Percentiles rank a stretch among this genome's conserved stretches.
phyloP scores from a whole-genome alignment of 1,140 invertebrate genomes.

The Heliconius nattereri region DNA sequence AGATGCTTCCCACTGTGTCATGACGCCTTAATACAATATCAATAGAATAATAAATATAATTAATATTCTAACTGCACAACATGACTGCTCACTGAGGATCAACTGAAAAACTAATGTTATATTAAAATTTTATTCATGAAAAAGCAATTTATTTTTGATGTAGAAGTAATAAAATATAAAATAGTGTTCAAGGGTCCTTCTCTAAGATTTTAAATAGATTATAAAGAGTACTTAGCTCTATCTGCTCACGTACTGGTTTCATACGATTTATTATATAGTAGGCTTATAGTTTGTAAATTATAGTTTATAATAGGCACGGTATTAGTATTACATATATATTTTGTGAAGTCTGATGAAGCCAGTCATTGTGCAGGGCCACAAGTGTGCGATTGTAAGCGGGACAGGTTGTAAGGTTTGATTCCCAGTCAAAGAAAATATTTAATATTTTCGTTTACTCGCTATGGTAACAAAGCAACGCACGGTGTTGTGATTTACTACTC shows the following conservation, averaged over 20 bases:
- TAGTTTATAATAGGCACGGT: background rate
- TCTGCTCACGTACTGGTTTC: background rate
- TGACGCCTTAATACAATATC: background rate
- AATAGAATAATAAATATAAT: background rate
- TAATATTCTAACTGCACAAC: background rate
- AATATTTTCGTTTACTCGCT: too few relatives aligned
- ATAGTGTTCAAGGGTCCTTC: background rate
- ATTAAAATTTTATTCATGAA: background rate
- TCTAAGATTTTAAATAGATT: background rate
- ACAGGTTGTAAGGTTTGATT: too few relatives aligned
- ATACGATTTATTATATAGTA: background rate
- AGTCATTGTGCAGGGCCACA: too few relatives aligned
- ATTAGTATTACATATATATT: background rate
- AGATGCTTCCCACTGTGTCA: too few relatives aligned
- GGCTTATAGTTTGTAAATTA: background rate
- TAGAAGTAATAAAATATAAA: background rate
- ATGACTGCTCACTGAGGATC: background rate
- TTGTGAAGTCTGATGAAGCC: too few relatives aligned
- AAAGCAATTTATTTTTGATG: background rate
- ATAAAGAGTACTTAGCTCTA: background rate
- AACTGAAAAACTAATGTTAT: background rate
- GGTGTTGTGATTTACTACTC: too few relatives aligned
- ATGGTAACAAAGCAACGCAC: too few relatives aligned
- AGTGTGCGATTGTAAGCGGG: too few relatives aligned
- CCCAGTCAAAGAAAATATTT: too few relatives aligned